Percentiles rank a stretch among this genome's conserved stretches.
Conservation (phyloP, 2,888 invertebrate genomes). For the Sepioteuthis lessoniana region DNA sequence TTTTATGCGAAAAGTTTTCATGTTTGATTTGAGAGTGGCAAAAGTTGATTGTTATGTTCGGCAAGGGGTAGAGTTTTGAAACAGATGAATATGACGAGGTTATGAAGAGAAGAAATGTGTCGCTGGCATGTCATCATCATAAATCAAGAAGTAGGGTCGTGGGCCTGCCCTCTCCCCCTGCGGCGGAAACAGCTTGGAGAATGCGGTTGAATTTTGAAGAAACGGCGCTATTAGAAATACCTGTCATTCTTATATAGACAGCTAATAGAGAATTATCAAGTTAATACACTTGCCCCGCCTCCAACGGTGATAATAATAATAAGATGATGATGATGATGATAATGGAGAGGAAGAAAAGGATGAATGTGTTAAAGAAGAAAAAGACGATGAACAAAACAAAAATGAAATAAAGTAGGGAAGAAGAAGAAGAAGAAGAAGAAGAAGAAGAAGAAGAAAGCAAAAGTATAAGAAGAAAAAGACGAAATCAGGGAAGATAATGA, state of each 20-base stretch:
- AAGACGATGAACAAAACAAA: too few species aligned
- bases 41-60: too few species aligned
- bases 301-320: not conserved
- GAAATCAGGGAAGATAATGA: not conserved
- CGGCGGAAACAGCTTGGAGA: not conserved
- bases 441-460: not conserved
- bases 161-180: not conserved
- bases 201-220: not conserved
- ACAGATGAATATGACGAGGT: not conserved
- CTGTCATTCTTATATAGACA: not conserved
- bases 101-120: not conserved
- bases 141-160: not conserved
- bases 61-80: too few species aligned
- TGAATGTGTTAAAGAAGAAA: too few species aligned
- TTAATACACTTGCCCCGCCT: not conserved
- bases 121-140: not conserved
- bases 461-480: not conserved
- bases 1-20: too few species aligned
- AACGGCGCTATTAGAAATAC: not conserved
- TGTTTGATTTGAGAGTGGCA: too few species aligned
- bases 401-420: too few species aligned
- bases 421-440: too few species aligned
- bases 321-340: too few species aligned
- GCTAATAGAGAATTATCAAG: not conserved
- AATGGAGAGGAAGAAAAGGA: too few species aligned